phyloP scores from a whole-genome alignment of 2,888 invertebrate genomes.

The Phragmatobia fuliginosa region DNA sequence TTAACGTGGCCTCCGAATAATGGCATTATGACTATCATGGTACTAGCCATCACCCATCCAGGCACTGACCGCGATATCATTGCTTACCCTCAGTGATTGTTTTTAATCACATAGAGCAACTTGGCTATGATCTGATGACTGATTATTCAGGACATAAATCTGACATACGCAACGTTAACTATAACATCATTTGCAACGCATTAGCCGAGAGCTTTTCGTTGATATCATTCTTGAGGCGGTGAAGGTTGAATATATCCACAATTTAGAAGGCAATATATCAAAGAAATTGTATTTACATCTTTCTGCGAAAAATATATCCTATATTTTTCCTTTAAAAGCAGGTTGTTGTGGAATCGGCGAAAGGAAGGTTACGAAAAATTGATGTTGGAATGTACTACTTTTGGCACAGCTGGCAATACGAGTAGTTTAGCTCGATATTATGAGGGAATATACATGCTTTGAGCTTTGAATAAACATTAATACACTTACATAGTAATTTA shows the following conservation, averaged over 20 bases:
- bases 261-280: slow-evolving; percentile 43
- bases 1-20: no score
- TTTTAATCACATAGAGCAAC: no score
- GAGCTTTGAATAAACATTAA: no score
- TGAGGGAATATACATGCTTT: neutral
- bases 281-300: slow-evolving; percentile 32
- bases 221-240: slow-evolving; percentile 29
- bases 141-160: slow-evolving; percentile 21
- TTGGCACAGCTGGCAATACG: neutral
- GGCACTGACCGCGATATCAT: no score
- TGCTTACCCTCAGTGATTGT: no score
- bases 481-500: no score
- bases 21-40: no score
- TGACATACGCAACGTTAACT: slow-evolving; percentile 8
- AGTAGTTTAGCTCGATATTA: neutral
- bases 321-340: slow-evolving; percentile 29
- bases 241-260: slow-evolving; percentile 38
- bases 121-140: no score
- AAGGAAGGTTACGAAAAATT: slow-evolving; percentile 6
- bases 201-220: slow-evolving; percentile 32
- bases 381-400: neutral
- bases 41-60: no score
- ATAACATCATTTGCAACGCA: slow-evolving; percentile 14
- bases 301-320: slow-evolving; percentile 20
- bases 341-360: slow-evolving; percentile 18